phyloP scores from a whole-genome alignment of 2,113 vertebrate species.

The Cranoglanis bouderius region DNA sequence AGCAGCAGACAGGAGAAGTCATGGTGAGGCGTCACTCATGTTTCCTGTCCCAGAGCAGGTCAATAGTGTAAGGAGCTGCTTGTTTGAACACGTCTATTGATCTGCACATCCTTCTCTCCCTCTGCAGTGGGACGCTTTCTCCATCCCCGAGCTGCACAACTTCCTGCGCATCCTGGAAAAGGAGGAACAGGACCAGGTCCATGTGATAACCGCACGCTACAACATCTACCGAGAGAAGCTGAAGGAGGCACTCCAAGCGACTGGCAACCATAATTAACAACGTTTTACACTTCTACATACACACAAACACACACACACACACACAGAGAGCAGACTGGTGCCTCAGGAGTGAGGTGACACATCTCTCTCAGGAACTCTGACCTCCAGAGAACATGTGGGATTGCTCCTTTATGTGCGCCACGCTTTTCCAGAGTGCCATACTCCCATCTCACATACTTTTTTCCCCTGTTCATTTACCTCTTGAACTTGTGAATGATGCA shows the following conservation, averaged over 20 bases:
- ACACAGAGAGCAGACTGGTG: not conserved
- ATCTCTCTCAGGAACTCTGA: constrained; percentile 35
- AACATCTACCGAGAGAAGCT: constrained; percentile 82
- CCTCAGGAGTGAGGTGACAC: constrained; percentile 4
- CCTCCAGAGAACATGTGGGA: constrained; percentile 22
- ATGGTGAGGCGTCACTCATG: constrained; percentile 70
- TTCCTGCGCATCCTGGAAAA: constrained; percentile 93
- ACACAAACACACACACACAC: constrained; percentile 17
- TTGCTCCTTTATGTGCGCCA: not conserved
- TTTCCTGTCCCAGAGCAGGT: not conserved
- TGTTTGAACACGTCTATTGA: not conserved
- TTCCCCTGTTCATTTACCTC: constrained; percentile 40
- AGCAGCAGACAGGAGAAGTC: constrained; percentile 93
- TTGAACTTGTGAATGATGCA: constrained; percentile 64
- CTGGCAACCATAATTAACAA: constrained; percentile 74
- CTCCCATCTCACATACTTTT: constrained; percentile 39
- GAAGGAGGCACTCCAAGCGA: constrained; percentile 80
- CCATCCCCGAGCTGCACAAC: constrained; percentile 90
- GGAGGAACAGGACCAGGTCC: constrained; percentile 88
- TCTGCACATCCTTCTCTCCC: not conserved
- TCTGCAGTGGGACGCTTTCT: constrained; percentile 94
- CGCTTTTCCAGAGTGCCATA: constrained; percentile 68
- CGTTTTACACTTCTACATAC: not conserved
- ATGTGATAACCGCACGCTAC: constrained; percentile 80
- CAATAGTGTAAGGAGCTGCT: not conserved